Base-by-base conservation (phyloP, 2,888 invertebrate genomes). In the Drosophila colorata region DNA sequence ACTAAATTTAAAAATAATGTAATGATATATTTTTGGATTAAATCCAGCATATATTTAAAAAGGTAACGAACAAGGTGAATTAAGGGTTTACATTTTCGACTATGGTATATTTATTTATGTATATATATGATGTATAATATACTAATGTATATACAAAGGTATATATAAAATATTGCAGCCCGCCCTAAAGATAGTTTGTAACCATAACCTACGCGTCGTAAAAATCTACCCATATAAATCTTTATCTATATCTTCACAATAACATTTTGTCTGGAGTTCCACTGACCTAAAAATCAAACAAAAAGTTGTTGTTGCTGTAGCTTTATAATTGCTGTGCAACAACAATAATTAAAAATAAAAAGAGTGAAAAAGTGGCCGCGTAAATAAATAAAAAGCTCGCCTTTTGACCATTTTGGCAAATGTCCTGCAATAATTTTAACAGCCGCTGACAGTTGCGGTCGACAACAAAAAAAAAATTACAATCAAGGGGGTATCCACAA, bases 341-440 rank as follows among this genome's bases (percentile, higher is more conserved):
- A 48, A 38, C 53, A 63, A 59, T 2, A 35, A 47, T 18, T 43
- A 49, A 56, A 71, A 46, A 47, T 11, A 11, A 58, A 37, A 52
- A 31, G 69, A 68, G 51, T 70, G 79, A 60, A 43, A 69, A 44
- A 53, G 43, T 48, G 66, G 37, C 20, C 69, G 69, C 48, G 47
- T 69, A 69, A 74, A 71, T 68, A 75, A 69, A 72, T 64, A 78
- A 69, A 71, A 49, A 61, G 65, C 74, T 75, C 37, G 71, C 78
- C 81, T 84, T 70, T 78, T 77, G 69, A 74, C 69, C 78, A 59
- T 82, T 82, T 73, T 75, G 73, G 69, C 49, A 80, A 83, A 86
- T 86, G 83, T 83, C 83, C 83, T 83, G 86, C 74, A 80, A 83
- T 82, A 82, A 83, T 80, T 85, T 85, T 58, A 70, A 74, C 61